These are phyloP conservation scores for Semotilus atromaculatus DNA, from an alignment of 2,797 vertebrate species.

Conservation along the genomic window DNA sequence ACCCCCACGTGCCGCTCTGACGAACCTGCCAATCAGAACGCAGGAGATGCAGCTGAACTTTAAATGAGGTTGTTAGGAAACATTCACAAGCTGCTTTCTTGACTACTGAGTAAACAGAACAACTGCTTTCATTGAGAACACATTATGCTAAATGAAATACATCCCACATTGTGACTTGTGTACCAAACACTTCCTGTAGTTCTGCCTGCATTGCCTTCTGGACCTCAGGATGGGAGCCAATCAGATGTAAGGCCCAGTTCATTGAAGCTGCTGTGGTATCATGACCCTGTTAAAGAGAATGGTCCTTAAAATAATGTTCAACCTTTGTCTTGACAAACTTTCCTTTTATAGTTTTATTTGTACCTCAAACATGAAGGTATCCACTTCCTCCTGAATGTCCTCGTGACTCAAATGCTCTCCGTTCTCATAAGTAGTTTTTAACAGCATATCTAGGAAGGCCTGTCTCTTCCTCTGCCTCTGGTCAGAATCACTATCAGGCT, in stretches of 20 bases:
- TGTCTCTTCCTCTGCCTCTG: slow-evolving; percentile 64
- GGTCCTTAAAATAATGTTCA: not conserved
- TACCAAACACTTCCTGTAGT: slow-evolving; percentile 82
- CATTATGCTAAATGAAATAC: not conserved
- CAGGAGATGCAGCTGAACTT: not conserved
- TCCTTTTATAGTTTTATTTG: not conserved
- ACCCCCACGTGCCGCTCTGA: slow-evolving; percentile 68
- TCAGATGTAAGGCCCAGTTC: slow-evolving; percentile 81
- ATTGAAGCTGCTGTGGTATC: slow-evolving; percentile 85
- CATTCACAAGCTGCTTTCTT: not conserved
- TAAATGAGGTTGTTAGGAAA: not conserved
- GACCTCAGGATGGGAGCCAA: slow-evolving; percentile 79
- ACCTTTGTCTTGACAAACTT: not conserved
- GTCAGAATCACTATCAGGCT: slow-evolving; percentile 43
- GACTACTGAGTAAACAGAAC: not conserved
- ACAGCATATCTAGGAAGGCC: slow-evolving; percentile 84
- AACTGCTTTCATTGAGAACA: not conserved
- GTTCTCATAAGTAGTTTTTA: slow-evolving; percentile 78
- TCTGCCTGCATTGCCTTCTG: slow-evolving; percentile 81
- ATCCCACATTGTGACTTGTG: not conserved
- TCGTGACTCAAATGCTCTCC: slow-evolving; percentile 76
- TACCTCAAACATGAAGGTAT: slow-evolving; percentile 93
- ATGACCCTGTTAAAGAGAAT: slow-evolving; percentile 76
- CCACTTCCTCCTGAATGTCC: slow-evolving; percentile 86
- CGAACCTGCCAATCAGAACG: slow-evolving; percentile 67